Conservation (phyloP, 2,888 invertebrate species). For the Stegophylla sp. region DNA sequence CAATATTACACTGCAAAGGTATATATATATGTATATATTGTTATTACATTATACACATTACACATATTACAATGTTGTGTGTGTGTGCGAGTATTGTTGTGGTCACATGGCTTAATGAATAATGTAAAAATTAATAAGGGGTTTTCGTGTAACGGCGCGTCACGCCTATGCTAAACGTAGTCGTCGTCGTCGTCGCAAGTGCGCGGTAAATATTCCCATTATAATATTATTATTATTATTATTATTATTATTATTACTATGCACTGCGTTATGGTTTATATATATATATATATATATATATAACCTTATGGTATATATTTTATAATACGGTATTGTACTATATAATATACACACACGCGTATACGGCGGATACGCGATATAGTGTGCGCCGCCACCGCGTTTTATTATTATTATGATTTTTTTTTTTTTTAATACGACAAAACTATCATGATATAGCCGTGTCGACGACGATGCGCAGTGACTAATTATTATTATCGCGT, state of each 20-base stretch:
- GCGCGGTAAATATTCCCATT: slow-evolving; percentile 7
- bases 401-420: neutral
- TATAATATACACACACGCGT: neutral
- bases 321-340: no score
- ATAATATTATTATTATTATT: no score
- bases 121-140: slow-evolving; percentile 54
- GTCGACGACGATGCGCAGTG: no score
- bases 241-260: no score
- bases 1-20: no score
- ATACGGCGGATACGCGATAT: neutral
- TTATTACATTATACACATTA: no score
- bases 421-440: neutral
- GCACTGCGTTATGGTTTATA: neutral
- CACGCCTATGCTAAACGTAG: slow-evolving; percentile 40
- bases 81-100: slow-evolving; percentile 9
- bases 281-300: no score
- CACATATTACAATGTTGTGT: no score
- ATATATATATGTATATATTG: no score
- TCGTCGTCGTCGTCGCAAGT: neutral
- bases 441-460: no score
- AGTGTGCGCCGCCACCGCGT: neutral
- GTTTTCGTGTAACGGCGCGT: slow-evolving; percentile 44
- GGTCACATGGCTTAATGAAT: slow-evolving; percentile 50
- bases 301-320: no score
- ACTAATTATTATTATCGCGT: no score